Conservation (phyloP, 2,888 invertebrate genomes). For the Crematogaster levior region DNA sequence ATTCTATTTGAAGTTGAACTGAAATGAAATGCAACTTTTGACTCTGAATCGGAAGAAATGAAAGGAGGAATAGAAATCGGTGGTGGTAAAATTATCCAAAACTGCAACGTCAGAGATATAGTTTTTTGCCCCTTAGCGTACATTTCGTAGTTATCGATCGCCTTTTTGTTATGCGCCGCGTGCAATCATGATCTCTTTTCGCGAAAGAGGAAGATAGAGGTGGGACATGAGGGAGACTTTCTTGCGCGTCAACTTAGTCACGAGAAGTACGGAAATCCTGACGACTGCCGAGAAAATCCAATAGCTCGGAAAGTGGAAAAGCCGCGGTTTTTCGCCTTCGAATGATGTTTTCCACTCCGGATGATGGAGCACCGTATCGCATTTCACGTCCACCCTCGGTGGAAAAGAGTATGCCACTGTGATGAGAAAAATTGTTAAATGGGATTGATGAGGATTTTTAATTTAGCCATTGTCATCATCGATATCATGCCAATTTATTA, state of each 20-base stretch:
- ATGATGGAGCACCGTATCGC: conserved; percentile 33
- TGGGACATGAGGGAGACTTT: neutral
- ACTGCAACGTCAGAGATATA: neutral
- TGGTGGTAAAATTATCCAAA: neutral
- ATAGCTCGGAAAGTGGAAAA: conserved; percentile 37
- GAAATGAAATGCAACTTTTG: neutral
- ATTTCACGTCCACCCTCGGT: neutral
- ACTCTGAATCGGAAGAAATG: neutral
- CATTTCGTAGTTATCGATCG: neutral
- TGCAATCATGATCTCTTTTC: conserved; percentile 6
- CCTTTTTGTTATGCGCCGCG: neutral
- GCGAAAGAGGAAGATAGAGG: neutral
- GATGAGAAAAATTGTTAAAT: neutral
- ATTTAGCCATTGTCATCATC: neutral
- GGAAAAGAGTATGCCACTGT: neutral
- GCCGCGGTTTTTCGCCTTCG: conserved; percentile 11
- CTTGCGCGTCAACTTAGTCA: conserved; percentile 27
- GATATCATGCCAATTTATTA: conserved; percentile 13
- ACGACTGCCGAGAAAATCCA: conserved; percentile 32
- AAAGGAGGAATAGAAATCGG: neutral
- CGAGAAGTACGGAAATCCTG: conserved; percentile 30
- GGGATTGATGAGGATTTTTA: neutral
- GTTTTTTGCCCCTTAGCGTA: neutral
- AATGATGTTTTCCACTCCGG: conserved; percentile 22
- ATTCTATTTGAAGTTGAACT: neutral